These are phyloP conservation scores for Cynaeus angustus DNA, from an alignment of 2,888 invertebrate species.

Conservation along the genomic window DNA sequence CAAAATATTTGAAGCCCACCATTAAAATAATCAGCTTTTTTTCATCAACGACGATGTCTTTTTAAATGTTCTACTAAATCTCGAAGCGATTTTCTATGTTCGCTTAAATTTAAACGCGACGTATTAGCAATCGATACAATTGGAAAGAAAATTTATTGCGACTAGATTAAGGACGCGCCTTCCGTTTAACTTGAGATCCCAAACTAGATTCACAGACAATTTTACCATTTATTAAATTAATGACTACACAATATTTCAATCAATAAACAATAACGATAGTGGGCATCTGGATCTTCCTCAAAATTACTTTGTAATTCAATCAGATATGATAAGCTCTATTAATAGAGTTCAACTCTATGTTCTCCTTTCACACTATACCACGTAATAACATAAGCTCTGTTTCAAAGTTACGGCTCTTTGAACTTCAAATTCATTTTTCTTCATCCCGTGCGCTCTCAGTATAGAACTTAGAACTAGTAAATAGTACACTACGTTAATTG, in stretches of 20 bases:
- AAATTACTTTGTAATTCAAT: slow-evolving; percentile 12
- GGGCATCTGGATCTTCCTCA: slow-evolving; percentile 8
- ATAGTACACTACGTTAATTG: slow-evolving; percentile 8
- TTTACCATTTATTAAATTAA: slow-evolving; percentile 27
- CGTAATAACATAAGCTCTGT: slow-evolving; percentile 1
- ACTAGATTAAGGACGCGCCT: slow-evolving; percentile 34
- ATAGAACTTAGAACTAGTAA: background rate
- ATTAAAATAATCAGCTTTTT: slow-evolving; percentile 11
- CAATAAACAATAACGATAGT: slow-evolving; percentile 23
- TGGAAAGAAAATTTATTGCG: slow-evolving; percentile 38
- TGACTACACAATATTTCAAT: slow-evolving; percentile 16
- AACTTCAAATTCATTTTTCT: slow-evolving; percentile 8
- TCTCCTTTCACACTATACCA: background rate
- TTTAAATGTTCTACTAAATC: slow-evolving; percentile 37
- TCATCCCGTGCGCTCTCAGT: background rate
- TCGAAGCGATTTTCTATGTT: slow-evolving; percentile 36
- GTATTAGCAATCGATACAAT: slow-evolving; percentile 30
- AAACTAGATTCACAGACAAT: slow-evolving; percentile 23
- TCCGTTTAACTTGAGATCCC: slow-evolving; percentile 19
- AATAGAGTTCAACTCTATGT: slow-evolving; percentile 6
- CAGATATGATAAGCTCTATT: slow-evolving; percentile 5
- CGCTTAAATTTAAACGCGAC: slow-evolving; percentile 36
- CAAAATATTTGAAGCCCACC: background rate
- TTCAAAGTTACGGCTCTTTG: slow-evolving; percentile 3
- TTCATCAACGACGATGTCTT: slow-evolving; percentile 14